Evolutionary conservation across 2,797 vertebrate species (phyloP), one percentile per base, ranked within the genome.

Genomic region (Paratrypauchen microcephalus): DNA sequence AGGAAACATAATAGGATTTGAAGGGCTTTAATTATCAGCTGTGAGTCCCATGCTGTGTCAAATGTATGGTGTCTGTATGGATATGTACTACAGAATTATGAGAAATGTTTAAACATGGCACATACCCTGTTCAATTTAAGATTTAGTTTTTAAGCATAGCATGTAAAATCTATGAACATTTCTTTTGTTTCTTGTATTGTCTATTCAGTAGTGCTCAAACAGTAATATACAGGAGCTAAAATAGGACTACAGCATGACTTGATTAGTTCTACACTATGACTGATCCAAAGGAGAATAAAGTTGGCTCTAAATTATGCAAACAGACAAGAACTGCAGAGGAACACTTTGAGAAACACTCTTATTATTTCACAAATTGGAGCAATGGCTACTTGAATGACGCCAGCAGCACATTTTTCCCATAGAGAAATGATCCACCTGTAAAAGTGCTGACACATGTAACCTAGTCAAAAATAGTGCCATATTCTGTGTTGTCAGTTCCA

Each of bases 11-110:
- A 85, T 79, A 60, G 74, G 71, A 79, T 75, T 79, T 83, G 81
- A 90, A 88, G 80, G 72, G 70, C 69, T 79, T 78, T 62, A 79
- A 87, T 87, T 80, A 88, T 86, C 66, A 86, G 80, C 84, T 83
- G 71, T 72, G 70, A 72, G 66, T 75, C 69, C 47, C 71, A 69
- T 72, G 55, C 50, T 52, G 70, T 13, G 50, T n/a, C 67, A 63
- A 56, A 78, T 69, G 16, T 67, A 69, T 71, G 72, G 68, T 76
- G 75, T 72, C 36, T 68, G 8, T 45, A 70, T 18, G 5, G 32
- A n/a, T 30, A 8, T 13, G 26, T 21, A 39, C 41, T 28, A 58
- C 18, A 4, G 56, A 7, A 6, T 6, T 58, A 18, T 23, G 28
- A 23, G 19, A 41, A 19, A 39, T 9, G 19, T 69, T 66, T 62